These are phyloP conservation scores for Sciurus niger DNA, from an alignment of 2,113 vertebrate genomes.

Conservation along the genomic window DNA sequence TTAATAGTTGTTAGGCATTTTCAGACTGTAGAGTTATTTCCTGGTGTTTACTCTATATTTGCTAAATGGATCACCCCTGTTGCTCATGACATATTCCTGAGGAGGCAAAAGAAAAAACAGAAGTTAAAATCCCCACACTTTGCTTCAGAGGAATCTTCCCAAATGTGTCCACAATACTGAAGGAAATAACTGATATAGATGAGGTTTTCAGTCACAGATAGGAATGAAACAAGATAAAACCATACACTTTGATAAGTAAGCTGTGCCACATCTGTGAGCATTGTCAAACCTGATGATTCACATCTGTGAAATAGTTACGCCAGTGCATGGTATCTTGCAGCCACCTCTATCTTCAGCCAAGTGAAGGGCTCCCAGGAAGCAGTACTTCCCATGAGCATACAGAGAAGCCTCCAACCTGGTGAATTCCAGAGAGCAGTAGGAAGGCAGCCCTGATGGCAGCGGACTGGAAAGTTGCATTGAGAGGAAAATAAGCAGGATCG, in stretches of 20 bases:
- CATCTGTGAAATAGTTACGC: background rate
- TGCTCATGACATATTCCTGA: background rate
- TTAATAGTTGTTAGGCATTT: background rate
- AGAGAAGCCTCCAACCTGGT: background rate
- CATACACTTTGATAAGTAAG: background rate
- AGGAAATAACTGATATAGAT: background rate
- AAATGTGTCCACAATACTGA: background rate
- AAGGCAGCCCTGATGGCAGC: conserved; percentile 42
- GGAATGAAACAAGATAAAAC: conserved; percentile 19
- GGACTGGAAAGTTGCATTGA: background rate
- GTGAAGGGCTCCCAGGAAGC: background rate
- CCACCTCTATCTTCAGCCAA: background rate
- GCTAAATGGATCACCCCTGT: background rate
- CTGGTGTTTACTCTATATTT: background rate
- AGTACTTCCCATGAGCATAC: background rate
- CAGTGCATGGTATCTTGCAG: background rate
- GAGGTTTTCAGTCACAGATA: background rate
- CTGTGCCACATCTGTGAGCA: background rate
- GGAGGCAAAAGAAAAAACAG: background rate
- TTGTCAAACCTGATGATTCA: background rate
- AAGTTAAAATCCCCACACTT: background rate
- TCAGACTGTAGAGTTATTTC: background rate
- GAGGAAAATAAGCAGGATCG: background rate
- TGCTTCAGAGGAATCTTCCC: conserved; percentile 4
- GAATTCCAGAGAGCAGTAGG: conserved; percentile 7